Evolutionary conservation across 2,113 vertebrate genomes (phyloP), one percentile per base, ranked within the genome.

Genomic region (Channa maculata): DNA sequence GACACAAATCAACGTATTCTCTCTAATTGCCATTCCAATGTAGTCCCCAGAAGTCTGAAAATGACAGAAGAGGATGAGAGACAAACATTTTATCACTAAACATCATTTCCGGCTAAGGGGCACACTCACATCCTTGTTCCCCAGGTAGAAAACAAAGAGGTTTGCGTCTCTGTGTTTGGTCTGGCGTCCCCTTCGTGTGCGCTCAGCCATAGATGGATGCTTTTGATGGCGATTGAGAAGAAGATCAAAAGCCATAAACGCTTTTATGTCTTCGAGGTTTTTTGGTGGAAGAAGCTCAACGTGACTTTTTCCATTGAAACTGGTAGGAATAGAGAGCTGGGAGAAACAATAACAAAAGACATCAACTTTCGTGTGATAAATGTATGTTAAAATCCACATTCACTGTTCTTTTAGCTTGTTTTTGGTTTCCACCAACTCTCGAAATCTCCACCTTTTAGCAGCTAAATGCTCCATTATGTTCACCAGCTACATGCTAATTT

Each of bases 91-190:
- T 10, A n/a, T 45, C 14, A 54, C 3, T 61, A 1, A 41, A 41
- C 41, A 48, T 60, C 3, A 14, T 7, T 54, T n/a, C 4, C 8
- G 12, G 24, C 3, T 0, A 45, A 11, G 15, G 43, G 36, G 11
- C 11, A 8, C 49, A 82, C 96, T 82, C 87, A 97, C 96, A 80
- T 97, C 78, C 86, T 93, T 95, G 86, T 93, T 82, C 52, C 96
- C 96, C 3, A 98, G 88, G 70, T 96, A 98, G 87, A 97, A 92
- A 34, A 97, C 93, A 77, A 98, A 98, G 79, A 92, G 91, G 67
- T 78, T 68, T 4, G 50, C 60, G 33, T 93, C 77, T 55, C 78
- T 77, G 52, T 38, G 55, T 74, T 66, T 64, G 4, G 74, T 63
- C 1, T 79, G 88, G 5, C 58, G 69, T 0, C 54, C 36, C 0